phyloP scores from a whole-genome alignment of 2,113 vertebrate species.

The Pholis gunnellus region DNA sequence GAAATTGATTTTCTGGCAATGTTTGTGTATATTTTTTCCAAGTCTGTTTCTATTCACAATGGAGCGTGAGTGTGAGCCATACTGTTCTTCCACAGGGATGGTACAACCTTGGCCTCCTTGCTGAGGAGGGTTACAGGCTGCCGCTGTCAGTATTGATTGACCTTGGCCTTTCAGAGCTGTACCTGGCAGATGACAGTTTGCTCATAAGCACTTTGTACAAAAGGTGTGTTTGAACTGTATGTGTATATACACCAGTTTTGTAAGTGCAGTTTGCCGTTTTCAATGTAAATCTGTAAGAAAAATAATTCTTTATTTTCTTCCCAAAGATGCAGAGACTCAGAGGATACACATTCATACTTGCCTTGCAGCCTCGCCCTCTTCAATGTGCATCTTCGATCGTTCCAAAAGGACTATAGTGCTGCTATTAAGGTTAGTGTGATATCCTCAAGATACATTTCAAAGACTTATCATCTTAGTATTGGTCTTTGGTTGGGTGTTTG shows the following conservation, averaged over 20 bases:
- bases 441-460: background rate
- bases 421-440: conserved; percentile 74
- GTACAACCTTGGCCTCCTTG: conserved; percentile 85
- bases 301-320: background rate
- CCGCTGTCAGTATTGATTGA: conserved; percentile 71
- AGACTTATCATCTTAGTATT: background rate
- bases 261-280: background rate
- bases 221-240: conserved; percentile 65
- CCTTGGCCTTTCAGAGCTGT: conserved; percentile 77
- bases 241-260: background rate
- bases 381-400: conserved; percentile 69
- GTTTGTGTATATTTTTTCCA: background rate
- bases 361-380: conserved; percentile 86
- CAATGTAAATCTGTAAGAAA: background rate
- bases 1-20: background rate
- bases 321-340: conserved; percentile 83
- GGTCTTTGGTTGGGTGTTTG: background rate
- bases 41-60: background rate
- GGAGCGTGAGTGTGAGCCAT: background rate
- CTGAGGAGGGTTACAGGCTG: conserved; percentile 79
- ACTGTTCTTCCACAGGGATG: conserved; percentile 78
- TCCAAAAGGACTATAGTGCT: conserved; percentile 70
- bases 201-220: conserved; percentile 78
- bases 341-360: conserved; percentile 78
- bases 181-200: conserved; percentile 64